These are phyloP conservation scores for Agapostemon virescens DNA, from an alignment of 2,888 invertebrate species.

Conservation along the genomic window DNA sequence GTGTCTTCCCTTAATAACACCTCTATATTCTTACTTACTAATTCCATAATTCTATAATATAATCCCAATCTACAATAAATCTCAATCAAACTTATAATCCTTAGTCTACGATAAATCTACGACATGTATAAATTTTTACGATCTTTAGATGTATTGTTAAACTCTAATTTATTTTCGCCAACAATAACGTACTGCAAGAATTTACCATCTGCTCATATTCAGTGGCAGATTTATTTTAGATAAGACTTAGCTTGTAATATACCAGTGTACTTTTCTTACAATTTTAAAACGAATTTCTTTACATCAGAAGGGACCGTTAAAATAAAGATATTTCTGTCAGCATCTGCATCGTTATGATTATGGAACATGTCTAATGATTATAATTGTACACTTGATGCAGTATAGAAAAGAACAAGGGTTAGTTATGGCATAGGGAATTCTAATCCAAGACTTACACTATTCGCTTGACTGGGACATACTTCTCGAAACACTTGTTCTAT, in stretches of 20 bases:
- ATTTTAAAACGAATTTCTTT: conserved; percentile 60
- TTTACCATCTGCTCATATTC: conserved; percentile 46
- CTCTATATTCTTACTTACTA: too few species aligned
- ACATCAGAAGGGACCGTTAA: conserved; percentile 58
- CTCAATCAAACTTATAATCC: too few species aligned
- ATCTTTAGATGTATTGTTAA: conserved; percentile 48
- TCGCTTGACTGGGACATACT: conserved; percentile 88
- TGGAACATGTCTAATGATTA: conserved; percentile 72
- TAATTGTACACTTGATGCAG: conserved; percentile 76
- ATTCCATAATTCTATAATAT: too few species aligned
- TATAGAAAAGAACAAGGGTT: conserved; percentile 75
- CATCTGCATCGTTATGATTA: conserved; percentile 71
- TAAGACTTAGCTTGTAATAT: conserved; percentile 59
- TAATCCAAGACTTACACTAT: conserved; percentile 84
- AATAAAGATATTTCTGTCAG: conserved; percentile 66
- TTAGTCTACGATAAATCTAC: too few species aligned
- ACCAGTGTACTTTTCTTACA: conserved; percentile 62
- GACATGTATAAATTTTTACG: conserved; percentile 48
- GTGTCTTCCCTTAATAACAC: too few species aligned
- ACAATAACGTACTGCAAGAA: conserved; percentile 50
- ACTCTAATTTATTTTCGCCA: conserved; percentile 62
- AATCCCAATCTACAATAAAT: too few species aligned
- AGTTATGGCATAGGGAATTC: conserved; percentile 76
- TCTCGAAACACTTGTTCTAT: conserved; percentile 90
- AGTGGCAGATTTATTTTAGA: conserved; percentile 54